Conservation (phyloP, 2,113 vertebrate species). For the Abramis brama region DNA sequence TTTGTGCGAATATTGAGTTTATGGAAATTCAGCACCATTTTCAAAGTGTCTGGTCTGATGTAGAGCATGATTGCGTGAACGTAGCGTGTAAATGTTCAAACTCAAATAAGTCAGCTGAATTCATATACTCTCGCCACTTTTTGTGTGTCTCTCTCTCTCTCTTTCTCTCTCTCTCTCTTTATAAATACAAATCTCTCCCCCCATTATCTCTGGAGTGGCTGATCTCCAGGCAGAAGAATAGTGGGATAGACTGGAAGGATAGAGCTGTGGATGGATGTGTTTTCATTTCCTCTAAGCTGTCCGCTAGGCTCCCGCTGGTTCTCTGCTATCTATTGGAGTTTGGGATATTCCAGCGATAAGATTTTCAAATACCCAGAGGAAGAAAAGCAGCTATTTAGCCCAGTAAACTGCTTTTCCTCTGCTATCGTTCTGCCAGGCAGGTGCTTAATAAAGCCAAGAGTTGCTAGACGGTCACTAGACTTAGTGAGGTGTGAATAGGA, state of each 20-base stretch:
- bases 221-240: constrained; percentile 51
- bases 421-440: constrained; percentile 66
- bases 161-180: constrained; percentile 9
- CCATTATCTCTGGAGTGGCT: constrained; percentile 69
- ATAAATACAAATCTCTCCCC: constrained; percentile 72
- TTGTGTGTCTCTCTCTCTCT: background rate
- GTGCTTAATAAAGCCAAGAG: constrained; percentile 70
- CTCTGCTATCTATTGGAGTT: constrained; percentile 74
- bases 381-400: constrained; percentile 76
- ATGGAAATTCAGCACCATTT: background rate
- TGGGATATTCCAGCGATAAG: constrained; percentile 78
- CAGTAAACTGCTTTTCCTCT: constrained; percentile 62
- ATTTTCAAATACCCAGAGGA: constrained; percentile 74
- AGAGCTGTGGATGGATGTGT: constrained; percentile 69
- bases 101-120: constrained; percentile 2
- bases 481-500: constrained; percentile 61
- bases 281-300: constrained; percentile 81
- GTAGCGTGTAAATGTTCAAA: background rate
- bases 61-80: background rate
- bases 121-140: background rate
- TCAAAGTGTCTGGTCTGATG: background rate
- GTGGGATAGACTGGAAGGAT: constrained; percentile 13
- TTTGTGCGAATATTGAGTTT: background rate
- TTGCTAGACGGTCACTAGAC: constrained; percentile 70
- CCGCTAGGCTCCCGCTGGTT: constrained; percentile 70